Conservation (phyloP, 37 sponge, comb jelly and placozoan genomes). For the Aplysina aerophoba region DNA sequence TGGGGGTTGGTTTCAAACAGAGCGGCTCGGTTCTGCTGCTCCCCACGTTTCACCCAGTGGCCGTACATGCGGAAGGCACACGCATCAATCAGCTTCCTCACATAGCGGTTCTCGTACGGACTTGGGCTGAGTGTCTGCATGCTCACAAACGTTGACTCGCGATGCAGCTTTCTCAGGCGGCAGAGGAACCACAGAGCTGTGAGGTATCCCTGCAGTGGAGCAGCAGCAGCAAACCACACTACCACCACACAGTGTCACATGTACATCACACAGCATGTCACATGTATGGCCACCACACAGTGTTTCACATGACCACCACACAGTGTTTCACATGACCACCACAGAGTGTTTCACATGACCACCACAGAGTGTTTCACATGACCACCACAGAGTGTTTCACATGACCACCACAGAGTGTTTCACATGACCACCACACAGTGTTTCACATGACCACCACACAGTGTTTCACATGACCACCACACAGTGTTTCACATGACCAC, state of each 20-base stretch:
- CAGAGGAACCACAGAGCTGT: constrained; percentile 59
- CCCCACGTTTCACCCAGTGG: constrained; percentile 94
- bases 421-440: no score
- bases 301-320: no score
- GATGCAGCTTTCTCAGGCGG: constrained; percentile 43
- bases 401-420: no score
- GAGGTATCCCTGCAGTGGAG: constrained; percentile 52
- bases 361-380: no score
- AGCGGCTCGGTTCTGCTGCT: constrained; percentile 89
- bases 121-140: constrained; percentile 42
- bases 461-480: no score
- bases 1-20: constrained; percentile 77
- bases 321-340: no score
- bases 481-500: no score
- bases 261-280: neutral
- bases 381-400: no score
- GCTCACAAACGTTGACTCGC: constrained; percentile 49
- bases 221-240: neutral
- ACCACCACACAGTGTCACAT: neutral
- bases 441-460: no score
- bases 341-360: no score
- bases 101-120: constrained; percentile 71
- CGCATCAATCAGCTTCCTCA: constrained; percentile 70
- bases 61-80: constrained; percentile 90
- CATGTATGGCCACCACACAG: no score